These are phyloP conservation scores for Hylaeus anthracinus DNA, from an alignment of 1,140 invertebrate species.

Conservation along the genomic window DNA sequence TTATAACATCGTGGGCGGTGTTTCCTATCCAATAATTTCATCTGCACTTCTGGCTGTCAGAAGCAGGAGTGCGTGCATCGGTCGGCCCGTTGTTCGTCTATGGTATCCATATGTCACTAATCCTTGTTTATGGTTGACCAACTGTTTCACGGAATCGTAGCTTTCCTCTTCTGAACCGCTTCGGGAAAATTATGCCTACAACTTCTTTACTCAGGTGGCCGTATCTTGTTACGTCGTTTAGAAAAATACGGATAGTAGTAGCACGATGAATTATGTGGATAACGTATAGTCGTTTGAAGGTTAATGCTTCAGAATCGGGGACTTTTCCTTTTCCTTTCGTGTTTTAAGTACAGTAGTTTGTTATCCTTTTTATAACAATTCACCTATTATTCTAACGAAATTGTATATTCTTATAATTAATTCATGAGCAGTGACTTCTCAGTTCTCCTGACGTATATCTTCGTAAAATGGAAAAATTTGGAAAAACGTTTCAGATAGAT, in stretches of 20 bases:
- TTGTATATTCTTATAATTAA: too few relatives aligned
- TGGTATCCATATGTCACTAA: slow-evolving; percentile 44
- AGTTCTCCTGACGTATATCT: too few relatives aligned
- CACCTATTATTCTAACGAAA: too few relatives aligned
- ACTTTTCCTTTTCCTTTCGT: too few relatives aligned
- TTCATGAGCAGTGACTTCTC: too few relatives aligned
- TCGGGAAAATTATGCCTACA: not conserved
- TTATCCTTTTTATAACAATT: too few relatives aligned
- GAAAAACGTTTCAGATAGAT: too few relatives aligned
- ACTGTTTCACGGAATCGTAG: slow-evolving; percentile 13
- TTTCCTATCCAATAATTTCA: slow-evolving; percentile 43
- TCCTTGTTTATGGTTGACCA: slow-evolving; percentile 32
- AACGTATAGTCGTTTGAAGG: too few relatives aligned
- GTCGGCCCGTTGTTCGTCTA: slow-evolving; percentile 44
- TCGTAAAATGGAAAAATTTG: too few relatives aligned
- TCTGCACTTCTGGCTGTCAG: slow-evolving; percentile 39
- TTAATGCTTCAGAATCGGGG: too few relatives aligned
- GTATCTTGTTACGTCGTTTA: not conserved
- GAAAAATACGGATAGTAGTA: not conserved
- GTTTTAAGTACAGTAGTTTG: too few relatives aligned
- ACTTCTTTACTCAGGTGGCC: not conserved
- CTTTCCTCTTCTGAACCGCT: not conserved
- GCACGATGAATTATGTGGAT: not conserved
- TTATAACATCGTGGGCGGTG: slow-evolving; percentile 41
- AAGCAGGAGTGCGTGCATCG: slow-evolving; percentile 27